A percentile compares a stretch with the other conserved stretches of the same genome.
These are phyloP conservation scores for Saguinus midas DNA, from an alignment of 2,113 vertebrate genomes.

Conservation along the genomic window DNA sequence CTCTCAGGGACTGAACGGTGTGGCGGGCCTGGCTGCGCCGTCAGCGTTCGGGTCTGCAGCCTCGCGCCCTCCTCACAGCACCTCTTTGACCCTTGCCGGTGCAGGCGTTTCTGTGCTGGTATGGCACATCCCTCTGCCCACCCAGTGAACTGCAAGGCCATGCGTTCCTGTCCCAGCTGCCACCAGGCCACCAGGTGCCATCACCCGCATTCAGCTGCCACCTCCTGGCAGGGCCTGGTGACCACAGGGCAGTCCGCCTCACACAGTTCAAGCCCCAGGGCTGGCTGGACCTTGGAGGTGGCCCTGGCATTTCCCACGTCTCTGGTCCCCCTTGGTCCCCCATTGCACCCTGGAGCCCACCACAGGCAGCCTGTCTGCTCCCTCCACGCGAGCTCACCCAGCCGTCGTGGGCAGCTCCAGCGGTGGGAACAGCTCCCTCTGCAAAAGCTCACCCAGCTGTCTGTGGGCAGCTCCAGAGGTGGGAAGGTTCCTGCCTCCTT, in stretches of 20 bases:
- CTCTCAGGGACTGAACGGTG: too few species aligned
- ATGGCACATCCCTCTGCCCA: background rate
- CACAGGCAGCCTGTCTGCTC: background rate
- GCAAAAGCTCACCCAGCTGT: rapidly evolving
- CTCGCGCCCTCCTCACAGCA: background rate
- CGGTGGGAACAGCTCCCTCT: too few species aligned
- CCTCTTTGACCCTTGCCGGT: rapidly evolving
- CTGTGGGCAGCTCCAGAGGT: too few species aligned
- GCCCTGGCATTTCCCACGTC: background rate
- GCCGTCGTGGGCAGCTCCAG: too few species aligned
- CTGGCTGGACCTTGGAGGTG: background rate
- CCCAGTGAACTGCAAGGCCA: too few species aligned
- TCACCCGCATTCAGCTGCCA: background rate
- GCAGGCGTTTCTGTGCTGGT: too few species aligned
- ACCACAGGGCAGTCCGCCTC: background rate
- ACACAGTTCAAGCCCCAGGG: background rate
- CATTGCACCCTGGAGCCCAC: background rate
- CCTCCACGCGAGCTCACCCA: rapidly evolving
- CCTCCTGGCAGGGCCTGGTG: background rate
- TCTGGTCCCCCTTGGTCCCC: background rate
- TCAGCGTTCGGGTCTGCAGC: too few species aligned
- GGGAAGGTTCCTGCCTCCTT: background rate
- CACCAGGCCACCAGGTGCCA: background rate
- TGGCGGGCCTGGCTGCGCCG: too few species aligned
- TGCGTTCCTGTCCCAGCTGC: too few species aligned